A percentile compares a stretch with the other conserved stretches of the same genome.
phyloP scores from a whole-genome alignment of 1,140 invertebrate species.

The Bicyclus anynana region DNA sequence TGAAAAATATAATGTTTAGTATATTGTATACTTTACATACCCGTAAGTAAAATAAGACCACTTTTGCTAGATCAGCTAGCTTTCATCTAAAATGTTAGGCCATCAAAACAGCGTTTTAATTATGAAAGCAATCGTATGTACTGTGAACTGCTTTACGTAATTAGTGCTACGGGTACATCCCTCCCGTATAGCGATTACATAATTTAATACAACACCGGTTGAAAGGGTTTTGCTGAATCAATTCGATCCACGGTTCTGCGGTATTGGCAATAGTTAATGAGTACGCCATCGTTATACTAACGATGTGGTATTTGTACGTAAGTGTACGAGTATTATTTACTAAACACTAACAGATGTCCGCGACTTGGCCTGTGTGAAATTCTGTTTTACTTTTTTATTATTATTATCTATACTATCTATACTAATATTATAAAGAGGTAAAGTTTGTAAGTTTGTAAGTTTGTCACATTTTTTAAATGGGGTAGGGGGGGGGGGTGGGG shows the following conservation, averaged over 20 bases:
- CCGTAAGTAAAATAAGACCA: no score
- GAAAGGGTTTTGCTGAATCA: not conserved
- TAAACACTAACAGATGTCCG: no score
- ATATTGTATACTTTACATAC: no score
- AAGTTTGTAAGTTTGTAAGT: no score
- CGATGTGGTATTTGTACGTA: not conserved
- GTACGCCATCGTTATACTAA: not conserved
- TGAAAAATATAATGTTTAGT: no score
- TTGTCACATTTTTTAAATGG: no score
- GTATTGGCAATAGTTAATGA: conserved; percentile 1
- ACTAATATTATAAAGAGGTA: no score
- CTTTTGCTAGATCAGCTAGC: no score
- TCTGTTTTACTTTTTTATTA: no score
- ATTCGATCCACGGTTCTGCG: not conserved
- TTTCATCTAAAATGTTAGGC: not conserved
- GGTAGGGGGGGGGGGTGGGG: no score
- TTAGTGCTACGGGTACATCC: not conserved
- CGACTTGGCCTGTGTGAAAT: no score
- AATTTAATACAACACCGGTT: not conserved
- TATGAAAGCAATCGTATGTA: not conserved
- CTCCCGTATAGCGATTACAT: not conserved
- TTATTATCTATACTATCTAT: no score
- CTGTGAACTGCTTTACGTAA: not conserved
- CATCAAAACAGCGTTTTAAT: not conserved
- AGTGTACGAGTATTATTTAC: not conserved